Base-by-base conservation (phyloP, 2,113 vertebrate genomes). In the Ibidorhyncha struthersii region DNA sequence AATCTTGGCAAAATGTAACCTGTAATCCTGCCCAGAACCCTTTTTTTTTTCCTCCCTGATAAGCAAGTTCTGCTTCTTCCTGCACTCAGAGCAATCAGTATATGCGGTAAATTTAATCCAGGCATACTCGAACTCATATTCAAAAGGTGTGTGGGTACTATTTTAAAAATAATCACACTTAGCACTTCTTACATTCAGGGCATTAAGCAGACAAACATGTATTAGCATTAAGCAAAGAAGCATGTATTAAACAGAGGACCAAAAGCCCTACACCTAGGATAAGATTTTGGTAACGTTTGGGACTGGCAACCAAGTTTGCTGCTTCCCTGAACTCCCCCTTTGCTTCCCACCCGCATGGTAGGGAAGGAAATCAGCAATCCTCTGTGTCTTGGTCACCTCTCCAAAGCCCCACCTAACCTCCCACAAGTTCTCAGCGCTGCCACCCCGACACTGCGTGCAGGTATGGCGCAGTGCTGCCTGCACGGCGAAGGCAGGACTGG, bases 371-470 rank as follows among this genome's bases (percentile, higher is more conserved):
- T 9, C 16, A 4, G 71, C 43, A 14, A 4, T 21, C 1, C 29
- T 17, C 41, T 10, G 4, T 3, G 27, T 3, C 21, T 14, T 0
- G 43, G 22, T 16, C 8, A 18, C 67, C 16, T 34, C 67, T 52
- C n/a, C 74, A 49, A 27, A 52, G 55, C 43, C 30, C 52, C 38
- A 8, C 49, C 49, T 47, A 49, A 23, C 49, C 21, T 50, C 49
- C 49, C 23, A 23, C 13, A 0, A n/a, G 74, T 10, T 41, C 36
- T 56, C 32, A 29, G 43, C 2, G 43, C 29, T 55, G 10, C 40
- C 52, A 8, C 0, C 1, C 2, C 1, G 32, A 4, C 36, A 10
- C 13, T 4, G 25, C 34, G 1, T 10, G 56, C 41, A n/a, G 84
- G 53, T 4, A 16, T 32, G 93, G 22, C 2, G 27, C 77, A 78